Conservation (phyloP, 2,113 vertebrate genomes). For the Sturnus vulgaris region DNA sequence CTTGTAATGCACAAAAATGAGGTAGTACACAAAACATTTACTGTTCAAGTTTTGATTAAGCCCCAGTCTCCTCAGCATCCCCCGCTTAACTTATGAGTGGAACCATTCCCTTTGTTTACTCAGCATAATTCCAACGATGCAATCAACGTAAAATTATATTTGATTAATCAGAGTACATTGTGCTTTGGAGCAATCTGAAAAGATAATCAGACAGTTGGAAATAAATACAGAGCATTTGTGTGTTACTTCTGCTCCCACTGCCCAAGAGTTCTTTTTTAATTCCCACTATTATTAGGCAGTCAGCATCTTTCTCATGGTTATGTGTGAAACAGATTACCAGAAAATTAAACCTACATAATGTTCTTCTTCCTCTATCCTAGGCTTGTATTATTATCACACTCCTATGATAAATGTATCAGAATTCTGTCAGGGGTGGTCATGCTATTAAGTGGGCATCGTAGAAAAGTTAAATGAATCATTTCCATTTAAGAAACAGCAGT, state of each 20-base stretch:
- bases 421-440: background rate
- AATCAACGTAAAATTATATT: background rate
- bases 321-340: background rate
- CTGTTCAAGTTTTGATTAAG: slow-evolving; percentile 67
- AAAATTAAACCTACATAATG: background rate
- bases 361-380: slow-evolving; percentile 50
- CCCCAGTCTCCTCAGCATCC: slow-evolving; percentile 47
- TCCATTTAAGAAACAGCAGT: slow-evolving; percentile 53
- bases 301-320: background rate
- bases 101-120: slow-evolving; percentile 22
- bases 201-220: slow-evolving; percentile 40
- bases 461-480: slow-evolving; percentile 52
- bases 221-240: background rate
- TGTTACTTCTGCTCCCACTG: background rate
- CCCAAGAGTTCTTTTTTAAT: background rate
- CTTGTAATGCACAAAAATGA: slow-evolving; percentile 72
- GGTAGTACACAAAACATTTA: slow-evolving; percentile 70
- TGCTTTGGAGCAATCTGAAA: slow-evolving; percentile 52
- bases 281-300: background rate
- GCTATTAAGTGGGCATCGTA: background rate
- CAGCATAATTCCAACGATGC: background rate
- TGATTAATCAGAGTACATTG: slow-evolving; percentile 35
- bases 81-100: slow-evolving; percentile 26
- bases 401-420: slow-evolving; percentile 10
- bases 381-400: slow-evolving; percentile 58